Percentiles rank a stretch among this genome's conserved stretches.
phyloP scores from a whole-genome alignment of 2,888 invertebrate species.

The Phaedon cochleariae region DNA sequence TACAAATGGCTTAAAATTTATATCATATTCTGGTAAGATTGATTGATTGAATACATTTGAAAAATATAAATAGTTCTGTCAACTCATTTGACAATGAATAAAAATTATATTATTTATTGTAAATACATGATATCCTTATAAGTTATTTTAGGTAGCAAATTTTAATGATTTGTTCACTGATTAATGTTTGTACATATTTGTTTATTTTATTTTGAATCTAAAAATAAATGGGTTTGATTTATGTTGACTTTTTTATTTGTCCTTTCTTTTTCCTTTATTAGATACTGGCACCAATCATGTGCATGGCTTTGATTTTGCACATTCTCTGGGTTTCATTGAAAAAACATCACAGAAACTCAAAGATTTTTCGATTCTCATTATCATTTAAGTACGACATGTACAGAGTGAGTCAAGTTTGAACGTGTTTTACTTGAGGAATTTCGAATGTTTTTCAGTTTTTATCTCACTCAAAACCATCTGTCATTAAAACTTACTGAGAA shows the following conservation, averaged over 20 bases:
- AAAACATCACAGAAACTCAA: not conserved
- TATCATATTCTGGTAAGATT: not conserved
- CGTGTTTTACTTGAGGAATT: no score
- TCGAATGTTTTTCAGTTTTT: no score
- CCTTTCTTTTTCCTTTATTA: conserved; percentile 42
- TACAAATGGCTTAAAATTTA: not conserved
- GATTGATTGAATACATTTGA: not conserved
- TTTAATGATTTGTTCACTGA: conserved; percentile 48
- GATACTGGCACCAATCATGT: not conserved
- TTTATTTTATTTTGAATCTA: conserved; percentile 57
- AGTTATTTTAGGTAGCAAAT: conserved; percentile 49
- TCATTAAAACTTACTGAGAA: no score
- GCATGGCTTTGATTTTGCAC: not conserved
- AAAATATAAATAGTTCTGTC: not conserved
- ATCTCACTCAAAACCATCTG: no score
- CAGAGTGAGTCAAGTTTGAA: no score
- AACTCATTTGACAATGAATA: conserved; percentile 1
- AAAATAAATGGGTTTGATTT: conserved; percentile 61
- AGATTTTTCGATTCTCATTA: no score
- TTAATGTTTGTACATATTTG: conserved; percentile 55
- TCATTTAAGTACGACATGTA: no score
- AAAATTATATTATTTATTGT: conserved; percentile 43
- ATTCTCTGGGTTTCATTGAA: not conserved
- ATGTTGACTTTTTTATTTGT: conserved; percentile 55
- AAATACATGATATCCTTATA: conserved; percentile 46